Evolutionary conservation across 2,113 vertebrate species (phyloP).

Genomic region (Ranitomeya imitator): DNA sequence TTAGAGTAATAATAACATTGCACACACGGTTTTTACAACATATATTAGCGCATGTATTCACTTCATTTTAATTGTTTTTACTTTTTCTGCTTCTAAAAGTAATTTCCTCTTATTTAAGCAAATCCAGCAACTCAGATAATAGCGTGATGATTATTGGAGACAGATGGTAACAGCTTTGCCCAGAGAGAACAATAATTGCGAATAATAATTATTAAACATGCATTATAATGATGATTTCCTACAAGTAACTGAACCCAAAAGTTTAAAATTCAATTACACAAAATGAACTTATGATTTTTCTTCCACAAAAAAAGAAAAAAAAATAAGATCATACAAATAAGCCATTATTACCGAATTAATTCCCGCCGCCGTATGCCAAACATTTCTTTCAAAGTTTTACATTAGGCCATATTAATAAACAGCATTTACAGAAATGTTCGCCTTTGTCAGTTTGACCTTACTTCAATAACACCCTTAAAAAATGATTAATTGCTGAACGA

Average conservation of each 20-base stretch:
- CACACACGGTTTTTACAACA: not conserved
- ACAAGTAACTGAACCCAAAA: constrained; percentile 8
- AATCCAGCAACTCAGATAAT: constrained; percentile 29
- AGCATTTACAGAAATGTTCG: constrained; percentile 27
- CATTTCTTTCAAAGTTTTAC: constrained; percentile 27
- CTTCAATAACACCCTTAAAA: constrained; percentile 27
- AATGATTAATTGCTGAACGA: constrained; percentile 37
- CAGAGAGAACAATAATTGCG: constrained; percentile 43
- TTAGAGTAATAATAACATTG: too few relatives aligned
- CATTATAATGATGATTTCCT: constrained; percentile 36
- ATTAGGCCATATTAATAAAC: constrained; percentile 28
- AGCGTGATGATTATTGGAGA: constrained; percentile 28
- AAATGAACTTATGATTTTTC: constrained; percentile 36
- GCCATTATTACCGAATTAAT: constrained; percentile 9
- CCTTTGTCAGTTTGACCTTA: constrained; percentile 26
- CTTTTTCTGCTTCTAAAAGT: not conserved
- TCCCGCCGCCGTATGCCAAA: constrained; percentile 7
- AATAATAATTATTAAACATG: constrained; percentile 50
- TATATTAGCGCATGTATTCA: not conserved
- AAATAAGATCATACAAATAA: constrained; percentile 43
- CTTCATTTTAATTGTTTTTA: not conserved
- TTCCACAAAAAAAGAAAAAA: constrained; percentile 24
- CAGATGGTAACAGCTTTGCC: constrained; percentile 43
- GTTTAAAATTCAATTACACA: constrained; percentile 38
- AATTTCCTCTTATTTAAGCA: constrained; percentile 21